Evolutionary conservation across 2,888 invertebrate genomes (phyloP), one percentile per base, ranked within the genome.

Genomic region (Epicampocera succincta): DNA sequence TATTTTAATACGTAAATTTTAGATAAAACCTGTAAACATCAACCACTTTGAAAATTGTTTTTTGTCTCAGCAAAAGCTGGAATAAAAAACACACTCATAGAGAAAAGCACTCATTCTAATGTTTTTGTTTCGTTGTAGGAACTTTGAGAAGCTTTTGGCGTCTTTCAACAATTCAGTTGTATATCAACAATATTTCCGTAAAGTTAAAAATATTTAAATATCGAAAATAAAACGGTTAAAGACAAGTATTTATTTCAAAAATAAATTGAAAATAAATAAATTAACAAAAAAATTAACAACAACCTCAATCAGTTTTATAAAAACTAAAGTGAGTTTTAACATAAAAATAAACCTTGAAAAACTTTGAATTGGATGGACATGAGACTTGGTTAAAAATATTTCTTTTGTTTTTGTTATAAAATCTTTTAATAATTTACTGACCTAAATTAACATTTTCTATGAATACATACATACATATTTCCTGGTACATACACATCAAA

Each of bases 171-270:
- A 60, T 78, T 82, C 71, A 78, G 82, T 82, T 78, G 78, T 82
- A 71, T 78, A 78, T 82, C 82, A 78, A 78, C 82, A 82, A 82
- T 75, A 82, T 78, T 78, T 82, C 71, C 66, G 82, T 71, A 66
- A 71, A 82, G 82, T 82, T 71, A 78, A 42, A 46, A 58, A 65
- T 12, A 25, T 63, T 38, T 33, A 69, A 52, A 44, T 19, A 58
- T 46, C 17, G 44, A 61, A 74, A 42, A 48, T 46, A 71, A 75
- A 74, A 71, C 73, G 69, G 15, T 38, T 29, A 50, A 66, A 0
- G 13, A 12, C 52, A 65, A 56, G 68, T 50, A 69, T 19, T 61
- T 40, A 11, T 29, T 40, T 60, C 68, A 52, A 25, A 17, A 60
- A 52, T 33, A 52, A 33, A 68, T 21, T 13, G 25, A 76, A 48